Evolutionary conservation across 2,888 invertebrate species (phyloP).

Genomic region (Epinotia ramella): DNA sequence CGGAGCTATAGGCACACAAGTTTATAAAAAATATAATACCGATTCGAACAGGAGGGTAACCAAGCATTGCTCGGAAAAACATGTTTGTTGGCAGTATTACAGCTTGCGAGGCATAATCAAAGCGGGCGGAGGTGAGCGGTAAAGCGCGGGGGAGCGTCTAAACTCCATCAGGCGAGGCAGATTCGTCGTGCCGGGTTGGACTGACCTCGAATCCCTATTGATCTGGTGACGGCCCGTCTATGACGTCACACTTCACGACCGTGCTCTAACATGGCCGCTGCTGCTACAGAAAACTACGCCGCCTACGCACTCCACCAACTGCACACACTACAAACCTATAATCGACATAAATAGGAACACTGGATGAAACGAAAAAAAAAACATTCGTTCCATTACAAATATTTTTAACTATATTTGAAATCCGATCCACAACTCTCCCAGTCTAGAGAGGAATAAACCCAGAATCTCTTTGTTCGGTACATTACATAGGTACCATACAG

Average conservation of each 20-base stretch:
- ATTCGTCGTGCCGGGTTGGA: slow-evolving; percentile 66
- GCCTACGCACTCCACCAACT: slow-evolving; percentile 43
- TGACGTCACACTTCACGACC: slow-evolving; percentile 70
- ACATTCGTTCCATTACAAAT: slow-evolving; percentile 5
- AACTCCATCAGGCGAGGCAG: slow-evolving; percentile 63
- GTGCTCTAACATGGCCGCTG: slow-evolving; percentile 52
- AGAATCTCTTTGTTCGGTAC: slow-evolving; percentile 6
- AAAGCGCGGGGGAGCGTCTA: slow-evolving; percentile 50
- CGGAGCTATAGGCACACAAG: slow-evolving; percentile 1
- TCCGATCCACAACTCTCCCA: not conserved
- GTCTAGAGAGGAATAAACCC: slow-evolving; percentile 5
- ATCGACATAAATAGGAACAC: slow-evolving; percentile 27
- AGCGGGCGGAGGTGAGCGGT: slow-evolving; percentile 48
- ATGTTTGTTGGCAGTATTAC: slow-evolving; percentile 38
- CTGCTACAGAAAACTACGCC: slow-evolving; percentile 39
- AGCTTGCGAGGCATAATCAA: slow-evolving; percentile 44
- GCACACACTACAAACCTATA: slow-evolving; percentile 21
- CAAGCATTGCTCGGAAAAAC: slow-evolving; percentile 39
- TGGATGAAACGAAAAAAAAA: slow-evolving; percentile 20
- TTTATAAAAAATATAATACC: slow-evolving; percentile 21
- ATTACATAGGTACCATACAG: not conserved
- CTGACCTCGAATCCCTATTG: slow-evolving; percentile 80
- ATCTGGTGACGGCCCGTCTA: slow-evolving; percentile 73
- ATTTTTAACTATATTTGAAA: slow-evolving; percentile 5
- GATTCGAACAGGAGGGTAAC: slow-evolving; percentile 32